Evolutionary conservation across 2,113 vertebrate species (phyloP).

Genomic region (Notarius lentiginosus): DNA sequence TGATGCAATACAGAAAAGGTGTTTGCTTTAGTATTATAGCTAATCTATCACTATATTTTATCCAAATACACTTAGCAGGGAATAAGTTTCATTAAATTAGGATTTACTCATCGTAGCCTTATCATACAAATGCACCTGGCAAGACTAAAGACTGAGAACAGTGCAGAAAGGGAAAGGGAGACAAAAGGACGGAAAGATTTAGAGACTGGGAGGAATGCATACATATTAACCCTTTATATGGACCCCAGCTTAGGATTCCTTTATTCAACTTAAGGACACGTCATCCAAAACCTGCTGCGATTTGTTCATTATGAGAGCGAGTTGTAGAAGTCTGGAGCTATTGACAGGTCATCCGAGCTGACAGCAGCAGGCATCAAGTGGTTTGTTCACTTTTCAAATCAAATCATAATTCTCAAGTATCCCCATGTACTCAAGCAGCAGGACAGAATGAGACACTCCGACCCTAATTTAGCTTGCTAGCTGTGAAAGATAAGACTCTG

Average conservation of each 20-base stretch:
- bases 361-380: not conserved
- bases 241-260: not conserved
- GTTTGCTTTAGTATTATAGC: not conserved
- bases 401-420: conserved; percentile 7
- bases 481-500: conserved; percentile 9
- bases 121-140: not conserved
- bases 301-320: not conserved
- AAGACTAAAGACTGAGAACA: conserved; percentile 6
- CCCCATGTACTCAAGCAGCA: conserved; percentile 4
- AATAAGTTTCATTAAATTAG: not conserved
- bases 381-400: conserved; percentile 16
- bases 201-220: not conserved
- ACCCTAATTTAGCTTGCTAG: conserved; percentile 19
- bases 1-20: not conserved
- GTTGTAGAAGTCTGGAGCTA: not conserved
- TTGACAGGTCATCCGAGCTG: not conserved
- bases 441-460: conserved; percentile 11
- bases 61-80: not conserved
- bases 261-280: not conserved
- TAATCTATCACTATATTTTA: not conserved
- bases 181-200: not conserved
- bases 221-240: not conserved
- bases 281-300: not conserved
- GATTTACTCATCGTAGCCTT: not conserved
- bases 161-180: not conserved